Conservation (phyloP, 2,797 vertebrate species). For the Sebastolobus alascanus region DNA sequence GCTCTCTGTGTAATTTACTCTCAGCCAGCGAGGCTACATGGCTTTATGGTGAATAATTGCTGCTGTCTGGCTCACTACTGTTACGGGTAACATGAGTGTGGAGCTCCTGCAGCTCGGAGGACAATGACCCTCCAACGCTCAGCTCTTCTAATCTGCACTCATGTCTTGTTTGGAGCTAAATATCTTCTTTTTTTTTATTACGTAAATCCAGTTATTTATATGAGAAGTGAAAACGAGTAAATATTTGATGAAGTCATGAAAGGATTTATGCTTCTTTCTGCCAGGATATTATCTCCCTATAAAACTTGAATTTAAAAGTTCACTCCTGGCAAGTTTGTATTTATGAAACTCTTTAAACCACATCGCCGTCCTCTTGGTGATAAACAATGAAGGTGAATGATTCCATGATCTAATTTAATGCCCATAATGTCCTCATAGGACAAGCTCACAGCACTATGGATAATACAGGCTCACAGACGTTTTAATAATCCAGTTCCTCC, state of each 20-base stretch:
- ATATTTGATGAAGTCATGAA: conserved; percentile 56
- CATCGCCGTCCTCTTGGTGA: conserved; percentile 32
- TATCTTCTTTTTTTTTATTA: conserved; percentile 3
- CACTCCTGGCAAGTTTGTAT: conserved; percentile 39
- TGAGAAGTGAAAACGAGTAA: conserved; percentile 24
- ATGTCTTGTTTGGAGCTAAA: conserved; percentile 49
- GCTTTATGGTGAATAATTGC: conserved; percentile 83
- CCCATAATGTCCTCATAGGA: conserved; percentile 51
- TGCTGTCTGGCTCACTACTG: conserved; percentile 74
- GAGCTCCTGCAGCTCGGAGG: conserved; percentile 53
- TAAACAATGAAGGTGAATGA: conserved; percentile 50
- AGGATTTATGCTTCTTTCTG: conserved; percentile 38
- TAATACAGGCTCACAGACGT: conserved; percentile 38
- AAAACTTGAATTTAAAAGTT: conserved; percentile 46
- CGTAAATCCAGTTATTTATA: conserved; percentile 12
- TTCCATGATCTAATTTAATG: conserved; percentile 50
- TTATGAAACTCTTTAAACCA: conserved; percentile 38
- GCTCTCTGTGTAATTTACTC: conserved; percentile 79
- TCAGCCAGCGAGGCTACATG: conserved; percentile 58
- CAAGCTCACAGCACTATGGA: conserved; percentile 32
- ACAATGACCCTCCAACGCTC: conserved; percentile 46
- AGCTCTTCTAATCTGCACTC: conserved; percentile 36
- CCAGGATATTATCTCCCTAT: conserved; percentile 26
- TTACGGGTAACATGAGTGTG: conserved; percentile 57
- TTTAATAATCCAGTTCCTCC: conserved; percentile 57